A percentile compares a stretch with the other conserved stretches of the same genome.
phyloP scores from a whole-genome alignment of 92 coral and sea anemone species.

The Blastomussa wellsi region DNA sequence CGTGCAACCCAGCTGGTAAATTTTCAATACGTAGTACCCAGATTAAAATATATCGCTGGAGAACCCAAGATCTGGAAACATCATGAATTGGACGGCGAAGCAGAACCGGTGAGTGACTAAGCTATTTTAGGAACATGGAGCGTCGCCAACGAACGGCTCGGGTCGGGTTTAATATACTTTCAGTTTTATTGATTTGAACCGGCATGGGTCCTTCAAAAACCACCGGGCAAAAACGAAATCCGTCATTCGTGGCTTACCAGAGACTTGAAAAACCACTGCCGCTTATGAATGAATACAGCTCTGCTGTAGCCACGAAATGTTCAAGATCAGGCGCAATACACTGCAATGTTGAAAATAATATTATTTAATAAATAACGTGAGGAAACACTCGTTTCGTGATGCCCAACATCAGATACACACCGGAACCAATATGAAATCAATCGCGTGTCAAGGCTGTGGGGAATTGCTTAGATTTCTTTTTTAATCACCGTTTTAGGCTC shows the following conservation, averaged over 20 bases:
- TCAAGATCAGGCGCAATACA: not conserved
- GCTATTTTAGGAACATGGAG: not conserved
- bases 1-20: not conserved
- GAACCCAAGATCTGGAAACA: not conserved
- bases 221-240: not conserved
- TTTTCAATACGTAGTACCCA: constrained; percentile 4
- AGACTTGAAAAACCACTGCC: not conserved
- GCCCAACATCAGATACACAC: not conserved
- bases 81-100: not conserved
- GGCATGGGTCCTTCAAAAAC: not conserved
- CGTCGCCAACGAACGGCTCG: not conserved
- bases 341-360: too few relatives aligned
- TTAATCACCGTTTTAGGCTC: not conserved
- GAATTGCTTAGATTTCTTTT: not conserved
- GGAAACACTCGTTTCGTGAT: not conserved
- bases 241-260: not conserved
- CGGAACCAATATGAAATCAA: constrained; percentile 16
- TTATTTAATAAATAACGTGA: not conserved
- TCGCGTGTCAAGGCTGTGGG: not conserved
- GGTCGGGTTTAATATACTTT: not conserved
- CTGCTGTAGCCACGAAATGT: not conserved
- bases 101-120: constrained; percentile 2
- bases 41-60: not conserved
- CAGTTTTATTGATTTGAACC: not conserved
- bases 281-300: not conserved